Evolutionary conservation across 1,140 invertebrate genomes (phyloP).

Genomic region (Cataglyphis hispanica): DNA sequence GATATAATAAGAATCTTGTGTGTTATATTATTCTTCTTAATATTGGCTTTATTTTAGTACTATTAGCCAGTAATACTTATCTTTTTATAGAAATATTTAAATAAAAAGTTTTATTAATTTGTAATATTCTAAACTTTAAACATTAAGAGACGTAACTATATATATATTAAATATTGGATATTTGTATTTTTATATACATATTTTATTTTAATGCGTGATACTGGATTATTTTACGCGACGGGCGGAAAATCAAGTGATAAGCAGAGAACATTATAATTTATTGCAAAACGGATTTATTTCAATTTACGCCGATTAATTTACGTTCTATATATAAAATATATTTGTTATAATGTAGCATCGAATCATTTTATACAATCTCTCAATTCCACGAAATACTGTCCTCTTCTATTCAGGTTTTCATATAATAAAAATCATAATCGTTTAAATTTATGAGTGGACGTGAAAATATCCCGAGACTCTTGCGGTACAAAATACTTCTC

Average conservation of each 20-base stretch:
- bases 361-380: conserved; percentile 20
- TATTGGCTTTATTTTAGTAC: too few relatives aligned
- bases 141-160: too few relatives aligned
- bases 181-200: too few relatives aligned
- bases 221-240: conserved; percentile 13
- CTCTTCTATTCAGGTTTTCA: background rate
- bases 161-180: too few relatives aligned
- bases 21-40: too few relatives aligned
- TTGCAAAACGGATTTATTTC: conserved; percentile 37
- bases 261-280: conserved; percentile 43
- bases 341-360: background rate
- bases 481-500: conserved; percentile 5
- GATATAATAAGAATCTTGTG: too few relatives aligned
- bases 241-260: conserved; percentile 29
- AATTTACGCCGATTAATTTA: conserved; percentile 36
- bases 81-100: too few relatives aligned
- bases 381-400: conserved; percentile 22
- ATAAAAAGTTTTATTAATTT: too few relatives aligned
- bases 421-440: conserved; percentile 54
- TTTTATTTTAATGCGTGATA: conserved; percentile 23
- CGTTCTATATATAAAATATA: background rate
- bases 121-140: too few relatives aligned
- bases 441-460: conserved; percentile 39
- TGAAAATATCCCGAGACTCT: conserved; percentile 17
- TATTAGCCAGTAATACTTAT: too few relatives aligned